These are phyloP conservation scores for Myathropa florea DNA, from an alignment of 2,888 invertebrate species.

Conservation along the genomic window DNA sequence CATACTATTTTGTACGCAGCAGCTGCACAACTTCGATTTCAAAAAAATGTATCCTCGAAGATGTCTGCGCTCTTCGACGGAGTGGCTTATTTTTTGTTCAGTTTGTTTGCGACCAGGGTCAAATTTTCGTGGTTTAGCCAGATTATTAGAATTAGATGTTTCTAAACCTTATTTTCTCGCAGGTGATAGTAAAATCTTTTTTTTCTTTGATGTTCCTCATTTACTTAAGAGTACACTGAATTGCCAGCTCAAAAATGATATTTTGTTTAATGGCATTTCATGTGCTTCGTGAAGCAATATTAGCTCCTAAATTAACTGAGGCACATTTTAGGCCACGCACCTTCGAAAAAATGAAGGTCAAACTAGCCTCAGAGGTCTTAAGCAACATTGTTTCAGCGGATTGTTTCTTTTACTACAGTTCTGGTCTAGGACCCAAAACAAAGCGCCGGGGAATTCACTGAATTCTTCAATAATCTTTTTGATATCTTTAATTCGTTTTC, in stretches of 20 bases:
- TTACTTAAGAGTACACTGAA: neutral
- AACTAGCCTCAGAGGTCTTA: too few species aligned
- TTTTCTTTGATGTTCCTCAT: neutral
- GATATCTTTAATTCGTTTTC: too few species aligned
- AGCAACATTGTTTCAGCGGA: too few species aligned
- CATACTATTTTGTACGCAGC: neutral
- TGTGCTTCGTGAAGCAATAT: too few species aligned
- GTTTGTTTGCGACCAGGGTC: slow-evolving; percentile 32
- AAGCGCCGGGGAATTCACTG: too few species aligned
- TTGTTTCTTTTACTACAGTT: too few species aligned
- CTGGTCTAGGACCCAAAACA: too few species aligned
- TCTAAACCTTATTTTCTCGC: neutral
- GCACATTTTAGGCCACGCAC: too few species aligned
- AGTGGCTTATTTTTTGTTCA: slow-evolving; percentile 24
- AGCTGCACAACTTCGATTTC: neutral
- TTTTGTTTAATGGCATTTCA: too few species aligned
- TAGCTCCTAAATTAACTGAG: too few species aligned
- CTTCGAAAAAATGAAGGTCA: too few species aligned
- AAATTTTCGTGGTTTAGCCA: neutral
- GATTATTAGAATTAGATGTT: neutral
- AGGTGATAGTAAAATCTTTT: neutral
- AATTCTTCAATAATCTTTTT: too few species aligned
- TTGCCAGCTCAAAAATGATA: neutral
- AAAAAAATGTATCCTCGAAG: neutral
- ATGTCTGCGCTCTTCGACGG: neutral